A percentile compares a stretch with the other conserved stretches of the same genome.
Evolutionary conservation across 2,113 vertebrate species (phyloP).

Genomic region (Antennarius striatus): DNA sequence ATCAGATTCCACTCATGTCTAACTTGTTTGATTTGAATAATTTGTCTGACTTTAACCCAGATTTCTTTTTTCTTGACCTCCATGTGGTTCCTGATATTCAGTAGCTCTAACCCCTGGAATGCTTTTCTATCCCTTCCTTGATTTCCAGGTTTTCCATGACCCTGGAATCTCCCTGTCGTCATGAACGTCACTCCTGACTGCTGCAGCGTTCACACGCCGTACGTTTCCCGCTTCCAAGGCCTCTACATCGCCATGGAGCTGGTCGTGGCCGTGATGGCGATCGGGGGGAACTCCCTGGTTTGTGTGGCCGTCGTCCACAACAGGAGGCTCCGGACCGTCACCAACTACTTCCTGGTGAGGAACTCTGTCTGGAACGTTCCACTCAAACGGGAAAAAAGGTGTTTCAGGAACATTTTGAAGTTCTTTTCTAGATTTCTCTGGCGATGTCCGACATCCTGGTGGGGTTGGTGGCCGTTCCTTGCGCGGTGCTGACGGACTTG

Average conservation of each 20-base stretch:
- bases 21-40: too few relatives aligned
- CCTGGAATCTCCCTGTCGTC: not conserved
- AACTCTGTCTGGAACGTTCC: not conserved
- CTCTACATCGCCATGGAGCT: conserved; percentile 71
- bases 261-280: conserved; percentile 61
- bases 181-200: conserved; percentile 21
- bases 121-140: not conserved
- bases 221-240: conserved; percentile 19
- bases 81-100: not conserved
- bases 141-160: conserved; percentile 14
- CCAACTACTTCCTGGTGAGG: conserved; percentile 78
- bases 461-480: conserved; percentile 75
- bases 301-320: conserved; percentile 68
- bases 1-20: too few relatives aligned
- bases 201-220: conserved; percentile 23
- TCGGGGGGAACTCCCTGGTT: conserved; percentile 71
- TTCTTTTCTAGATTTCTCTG: conserved; percentile 56
- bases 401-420: not conserved
- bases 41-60: too few relatives aligned
- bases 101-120: too few relatives aligned
- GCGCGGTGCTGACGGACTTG: conserved; percentile 71
- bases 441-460: conserved; percentile 73
- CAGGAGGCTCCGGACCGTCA: conserved; percentile 71
- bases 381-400: not conserved
- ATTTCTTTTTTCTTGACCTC: too few relatives aligned